Base-by-base conservation (phyloP, 2,888 invertebrate species). In the Crematogaster levior region DNA sequence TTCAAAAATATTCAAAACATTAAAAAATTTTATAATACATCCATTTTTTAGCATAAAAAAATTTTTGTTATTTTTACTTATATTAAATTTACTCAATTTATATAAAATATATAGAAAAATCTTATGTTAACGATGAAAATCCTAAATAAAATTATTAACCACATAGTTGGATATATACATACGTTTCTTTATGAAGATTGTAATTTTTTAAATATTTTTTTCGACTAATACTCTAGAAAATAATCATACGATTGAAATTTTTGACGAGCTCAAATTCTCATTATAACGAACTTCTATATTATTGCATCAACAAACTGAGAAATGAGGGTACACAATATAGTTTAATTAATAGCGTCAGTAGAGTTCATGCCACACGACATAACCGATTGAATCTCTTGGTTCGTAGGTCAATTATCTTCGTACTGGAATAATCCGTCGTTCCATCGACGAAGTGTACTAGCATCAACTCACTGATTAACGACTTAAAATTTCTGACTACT, bases 371-470 rank as follows among this genome's bases (percentile, higher is more conserved):
- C 65, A 72, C 46, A 72, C 51, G 85, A 83, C 73, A 83, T 86
- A 86, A 88, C 86, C 82, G 70, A n/a, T 51, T 37, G 37, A 77
- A 83, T 70, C 81, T 84, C 80, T 81, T 61, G 79, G 56, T 70
- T 84, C 81, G 40, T 43, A 82, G 81, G 84, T 88, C 88, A 85
- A 77, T 6, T 80, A 83, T 84, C 79, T 79, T 82, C 27, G 10
- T 75, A 46, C 24, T 34, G 18, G 4, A 63, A n/a, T 63, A 63
- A 63, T 63, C 30, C 61, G 9, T 75, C 51, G 12, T 24, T 40
- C 9, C 4, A 65, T 65, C 75, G 27, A 53, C 75, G 27, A 53
- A 63, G 27, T 18, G 15, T 65, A 65, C 15, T 51, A 51, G n/a
- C 24, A 48, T 37, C 30, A n/a, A 27, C 12, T 63, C n/a, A 12